These are phyloP conservation scores for Felis chaus DNA, from an alignment of 2,113 vertebrate genomes.

Conservation along the genomic window DNA sequence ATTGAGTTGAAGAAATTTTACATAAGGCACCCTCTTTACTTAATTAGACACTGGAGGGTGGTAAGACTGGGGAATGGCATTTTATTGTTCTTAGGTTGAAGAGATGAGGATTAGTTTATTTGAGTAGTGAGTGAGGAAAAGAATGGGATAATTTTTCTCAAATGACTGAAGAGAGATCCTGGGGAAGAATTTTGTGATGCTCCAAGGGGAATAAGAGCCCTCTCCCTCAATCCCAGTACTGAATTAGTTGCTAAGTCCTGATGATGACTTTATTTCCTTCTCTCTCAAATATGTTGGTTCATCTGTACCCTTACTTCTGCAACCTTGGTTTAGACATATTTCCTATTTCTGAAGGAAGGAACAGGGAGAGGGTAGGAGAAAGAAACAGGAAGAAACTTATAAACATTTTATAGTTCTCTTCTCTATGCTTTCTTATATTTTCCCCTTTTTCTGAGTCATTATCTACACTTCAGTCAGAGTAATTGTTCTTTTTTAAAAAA, in stretches of 20 bases:
- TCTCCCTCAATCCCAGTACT: background rate
- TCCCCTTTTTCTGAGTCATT: background rate
- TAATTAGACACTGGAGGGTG: background rate
- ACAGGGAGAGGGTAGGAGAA: background rate
- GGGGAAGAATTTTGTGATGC: background rate
- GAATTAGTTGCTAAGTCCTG: background rate
- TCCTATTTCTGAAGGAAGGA: background rate
- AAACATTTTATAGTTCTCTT: background rate
- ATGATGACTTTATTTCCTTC: background rate
- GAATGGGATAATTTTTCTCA: background rate
- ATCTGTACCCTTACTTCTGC: background rate
- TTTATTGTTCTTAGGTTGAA: background rate
- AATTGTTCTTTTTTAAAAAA: background rate
- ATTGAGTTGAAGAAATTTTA: constrained; percentile 44
- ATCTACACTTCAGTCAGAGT: background rate
- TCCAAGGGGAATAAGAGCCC: background rate
- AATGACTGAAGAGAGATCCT: background rate
- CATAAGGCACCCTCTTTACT: background rate
- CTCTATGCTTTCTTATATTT: background rate
- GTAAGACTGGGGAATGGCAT: background rate
- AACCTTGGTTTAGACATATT: background rate
- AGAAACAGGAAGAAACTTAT: background rate
- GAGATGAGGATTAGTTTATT: background rate
- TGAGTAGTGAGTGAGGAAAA: background rate
- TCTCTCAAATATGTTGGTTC: background rate